Conservation (phyloP, 2,113 vertebrate genomes). For the Sapayoa aenigma region DNA sequence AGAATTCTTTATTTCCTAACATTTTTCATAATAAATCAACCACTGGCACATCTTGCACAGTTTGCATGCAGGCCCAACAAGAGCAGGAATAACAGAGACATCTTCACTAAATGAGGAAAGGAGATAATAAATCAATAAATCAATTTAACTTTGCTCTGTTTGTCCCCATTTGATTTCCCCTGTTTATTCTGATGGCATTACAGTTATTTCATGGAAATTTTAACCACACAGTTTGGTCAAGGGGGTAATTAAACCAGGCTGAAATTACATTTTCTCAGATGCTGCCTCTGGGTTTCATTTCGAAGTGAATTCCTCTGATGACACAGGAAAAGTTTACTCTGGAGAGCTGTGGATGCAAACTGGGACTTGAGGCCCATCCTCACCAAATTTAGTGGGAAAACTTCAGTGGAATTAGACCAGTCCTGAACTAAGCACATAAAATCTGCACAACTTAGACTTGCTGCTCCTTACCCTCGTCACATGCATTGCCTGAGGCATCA, state of each 20-base stretch:
- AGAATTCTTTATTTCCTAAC: not conserved
- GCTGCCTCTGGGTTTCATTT: not conserved
- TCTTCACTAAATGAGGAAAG: not conserved
- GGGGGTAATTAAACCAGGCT: not conserved
- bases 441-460: not conserved
- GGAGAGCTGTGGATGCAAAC: not conserved
- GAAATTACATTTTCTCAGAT: not conserved
- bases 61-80: not conserved
- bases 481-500: constrained; percentile 72
- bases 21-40: not conserved
- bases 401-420: not conserved
- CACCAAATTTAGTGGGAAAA: not conserved
- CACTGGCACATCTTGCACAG: not conserved
- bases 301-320: not conserved
- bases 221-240: not conserved
- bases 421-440: not conserved
- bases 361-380: not conserved
- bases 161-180: not conserved
- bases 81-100: not conserved
- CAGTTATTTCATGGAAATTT: not conserved
- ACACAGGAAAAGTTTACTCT: not conserved
- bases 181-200: not conserved
- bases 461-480: constrained; percentile 58
- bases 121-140: not conserved
- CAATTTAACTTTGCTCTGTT: not conserved